These are phyloP conservation scores for Drosophila nr. perissopoda DNA, from an alignment of 2,888 invertebrate genomes.

Conservation along the genomic window DNA sequence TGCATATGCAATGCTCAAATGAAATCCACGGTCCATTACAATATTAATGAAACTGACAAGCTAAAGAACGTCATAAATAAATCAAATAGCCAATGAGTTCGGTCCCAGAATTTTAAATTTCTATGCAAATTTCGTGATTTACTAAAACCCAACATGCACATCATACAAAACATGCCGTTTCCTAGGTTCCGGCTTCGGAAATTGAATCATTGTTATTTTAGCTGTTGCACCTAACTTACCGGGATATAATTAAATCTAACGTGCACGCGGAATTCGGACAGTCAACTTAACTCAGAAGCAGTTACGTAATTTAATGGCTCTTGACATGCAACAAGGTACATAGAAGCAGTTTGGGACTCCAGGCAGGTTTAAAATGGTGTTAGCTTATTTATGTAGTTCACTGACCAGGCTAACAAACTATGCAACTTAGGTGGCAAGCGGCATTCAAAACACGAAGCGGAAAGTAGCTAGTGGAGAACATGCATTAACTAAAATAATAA, in stretches of 20 bases:
- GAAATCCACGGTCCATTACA: constrained; percentile 3
- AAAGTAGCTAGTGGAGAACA: constrained; percentile 8
- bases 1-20: constrained; percentile 2
- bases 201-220: constrained; percentile 59
- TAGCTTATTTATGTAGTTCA: constrained; percentile 50
- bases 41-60: constrained; percentile 4
- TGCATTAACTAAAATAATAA: neutral
- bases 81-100: neutral
- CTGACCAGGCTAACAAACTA: constrained; percentile 44
- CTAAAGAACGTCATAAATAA: neutral
- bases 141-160: constrained; percentile 32
- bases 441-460: constrained; percentile 21
- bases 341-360: neutral
- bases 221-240: constrained; percentile 26
- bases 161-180: constrained; percentile 35
- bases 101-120: constrained; percentile 10
- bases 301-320: constrained; percentile 52
- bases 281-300: constrained; percentile 51
- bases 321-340: constrained; percentile 63
- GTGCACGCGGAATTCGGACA: constrained; percentile 49
- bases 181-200: constrained; percentile 56
- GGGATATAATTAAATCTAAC: constrained; percentile 54
- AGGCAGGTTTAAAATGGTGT: constrained; percentile 28
- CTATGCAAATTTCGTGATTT: constrained; percentile 42
- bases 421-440: neutral